Conservation (phyloP, 1,140 invertebrate species). For the Ctenoplectra terminalis region DNA sequence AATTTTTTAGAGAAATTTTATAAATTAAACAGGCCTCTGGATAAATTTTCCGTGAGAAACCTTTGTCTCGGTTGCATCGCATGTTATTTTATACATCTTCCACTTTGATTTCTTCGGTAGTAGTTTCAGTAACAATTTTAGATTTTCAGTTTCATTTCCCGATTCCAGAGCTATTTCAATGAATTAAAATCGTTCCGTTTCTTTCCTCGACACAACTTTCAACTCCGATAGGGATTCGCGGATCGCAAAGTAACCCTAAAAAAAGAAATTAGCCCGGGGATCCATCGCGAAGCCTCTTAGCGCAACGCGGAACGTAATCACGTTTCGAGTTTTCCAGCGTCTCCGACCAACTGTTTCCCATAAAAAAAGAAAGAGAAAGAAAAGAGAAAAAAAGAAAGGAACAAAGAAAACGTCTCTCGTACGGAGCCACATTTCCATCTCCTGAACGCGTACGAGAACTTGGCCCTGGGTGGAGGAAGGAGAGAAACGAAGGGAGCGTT, state of each 20-base stretch:
- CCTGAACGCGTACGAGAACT: background rate
- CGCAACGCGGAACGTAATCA: background rate
- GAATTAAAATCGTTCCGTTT: no score
- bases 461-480: background rate
- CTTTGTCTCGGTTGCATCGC: no score
- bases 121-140: no score
- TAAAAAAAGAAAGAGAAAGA: background rate
- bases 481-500: background rate
- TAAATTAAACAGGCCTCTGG: no score
- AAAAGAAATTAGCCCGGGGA: no score
- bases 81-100: no score
- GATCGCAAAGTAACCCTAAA: background rate
- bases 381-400: conserved; percentile 27
- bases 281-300: background rate
- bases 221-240: background rate
- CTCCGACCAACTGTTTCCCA: background rate
- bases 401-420: background rate
- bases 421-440: conserved; percentile 21
- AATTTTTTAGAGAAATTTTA: no score
- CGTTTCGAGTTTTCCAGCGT: conserved; percentile 2
- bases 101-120: no score
- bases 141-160: no score
- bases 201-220: no score
- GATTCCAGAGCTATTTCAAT: no score
- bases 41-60: no score